Evolutionary conservation across 2,113 vertebrate species (phyloP), one percentile per base, ranked within the genome.

Genomic region (Stegastes partitus): DNA sequence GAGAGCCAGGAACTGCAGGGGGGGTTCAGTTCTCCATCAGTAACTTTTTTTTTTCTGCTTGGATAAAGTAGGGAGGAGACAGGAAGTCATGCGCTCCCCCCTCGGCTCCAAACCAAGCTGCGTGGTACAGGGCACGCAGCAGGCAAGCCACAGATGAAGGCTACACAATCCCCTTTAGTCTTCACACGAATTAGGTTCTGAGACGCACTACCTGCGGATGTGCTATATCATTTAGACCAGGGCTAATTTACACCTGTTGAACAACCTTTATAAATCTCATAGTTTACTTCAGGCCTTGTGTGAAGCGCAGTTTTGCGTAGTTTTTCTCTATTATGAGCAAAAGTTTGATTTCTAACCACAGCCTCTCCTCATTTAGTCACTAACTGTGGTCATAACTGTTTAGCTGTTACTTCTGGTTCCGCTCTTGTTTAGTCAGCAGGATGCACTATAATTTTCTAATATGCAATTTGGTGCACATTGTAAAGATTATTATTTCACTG

Each of bases 31-130:
- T 88, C 88, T 90, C 90, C 83, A 90, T 83, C 89, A 78, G 83
- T 56, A 85, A 82, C 92, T 92, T 92, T 92, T 84, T 89, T 89
- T 92, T 84, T 89, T 89, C 87, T 93, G 67, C 86, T 65, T 80
- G 76, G 74, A 85, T 87, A 91, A 92, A 89, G 76, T 72, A 50
- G 58, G 82, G 65, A 83, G 80, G 71, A 89, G 59, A 81, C 77
- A 68, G 90, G 87, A 93, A 95, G 90, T 72, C 21, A 42, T 58
- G 59, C 16, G 59, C 67, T 83, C 64, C 62, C 55, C 65, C 16
- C 61, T 83, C 75, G 56, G 74, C 74, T 85, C 68, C 28, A 72
- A 50, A 77, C 75, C 65, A 45, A 72, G 67, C 39, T 18, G 66
- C n/a, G 42, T 76, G 74, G 58, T 73, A 55, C 59, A 55, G 74